Evolutionary conservation across 2,113 vertebrate genomes (phyloP).

Genomic region (Nycticebus coucang): DNA sequence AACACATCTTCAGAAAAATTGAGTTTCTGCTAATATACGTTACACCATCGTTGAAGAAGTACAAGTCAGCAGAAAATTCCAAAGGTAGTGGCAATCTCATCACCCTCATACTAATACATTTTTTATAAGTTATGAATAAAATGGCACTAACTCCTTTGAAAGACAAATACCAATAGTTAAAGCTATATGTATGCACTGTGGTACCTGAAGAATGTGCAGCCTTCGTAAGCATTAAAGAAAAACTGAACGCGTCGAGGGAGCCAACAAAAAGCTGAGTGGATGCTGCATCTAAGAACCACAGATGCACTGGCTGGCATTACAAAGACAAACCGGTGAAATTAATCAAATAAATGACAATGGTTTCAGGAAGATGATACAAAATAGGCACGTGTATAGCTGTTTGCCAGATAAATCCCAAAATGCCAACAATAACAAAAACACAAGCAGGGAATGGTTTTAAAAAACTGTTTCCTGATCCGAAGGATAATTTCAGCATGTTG

Average conservation of each 20-base stretch:
- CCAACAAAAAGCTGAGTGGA: not conserved
- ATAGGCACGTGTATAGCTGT: not conserved
- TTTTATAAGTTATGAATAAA: not conserved
- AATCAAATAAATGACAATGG: not conserved
- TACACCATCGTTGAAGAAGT: not conserved
- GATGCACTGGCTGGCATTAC: not conserved
- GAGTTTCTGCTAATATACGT: not conserved
- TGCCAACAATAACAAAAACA: not conserved
- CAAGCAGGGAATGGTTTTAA: not conserved
- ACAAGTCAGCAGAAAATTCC: not conserved
- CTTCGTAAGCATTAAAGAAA: not conserved
- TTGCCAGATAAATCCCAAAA: not conserved
- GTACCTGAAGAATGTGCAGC: not conserved
- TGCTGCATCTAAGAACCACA: not conserved
- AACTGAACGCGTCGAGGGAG: not conserved
- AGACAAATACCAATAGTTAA: not conserved
- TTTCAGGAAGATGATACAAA: not conserved
- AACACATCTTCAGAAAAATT: not conserved
- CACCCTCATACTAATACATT: not conserved
- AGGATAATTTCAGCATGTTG: not conserved
- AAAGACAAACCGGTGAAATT: not conserved
- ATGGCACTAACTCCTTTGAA: not conserved
- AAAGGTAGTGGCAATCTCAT: not conserved
- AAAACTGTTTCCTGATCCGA: not conserved
- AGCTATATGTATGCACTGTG: not conserved